Evolutionary conservation across 2,113 vertebrate genomes (phyloP), one percentile per base, ranked within the genome.

Genomic region (Neogale vison): DNA sequence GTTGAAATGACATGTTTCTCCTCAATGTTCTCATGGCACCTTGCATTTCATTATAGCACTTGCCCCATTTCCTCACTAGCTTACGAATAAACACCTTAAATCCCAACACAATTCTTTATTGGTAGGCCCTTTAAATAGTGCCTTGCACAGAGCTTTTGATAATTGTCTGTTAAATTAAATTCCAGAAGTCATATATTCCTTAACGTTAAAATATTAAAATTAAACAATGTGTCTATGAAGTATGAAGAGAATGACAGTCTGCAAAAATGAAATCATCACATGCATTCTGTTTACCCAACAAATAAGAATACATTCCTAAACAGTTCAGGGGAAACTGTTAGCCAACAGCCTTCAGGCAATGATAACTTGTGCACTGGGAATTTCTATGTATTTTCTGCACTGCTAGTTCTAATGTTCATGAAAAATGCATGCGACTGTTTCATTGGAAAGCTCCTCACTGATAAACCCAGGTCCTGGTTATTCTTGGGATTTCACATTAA

Each of bases 361-460:
- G 91, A 90, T 82, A 96, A 96, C 79, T 69, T 77, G 21, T 93
- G 10, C 17, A 24, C 42, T 72, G 95, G 88, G 90, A 95, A 83
- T 98, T 95, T 96, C 86, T 96, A 45, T 72, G 63, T 88, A 69
- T 95, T 97, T 97, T 97, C 96, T 97, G 93, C 59, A 88, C 50
- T 97, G 91, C 74, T 92, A 76, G 79, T 71, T 82, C 65, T 57
- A 92, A 90, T 52, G 29, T 91, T 98, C 94, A 98, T 97, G 91
- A 97, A 98, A 97, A 97, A 97, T 97, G 42, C 71, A 98, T 93
- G 63, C 26, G 96, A 88, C 57, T 91, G 21, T 52, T 95, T 91
- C 90, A 93, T 1, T 86, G 67, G 67, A 85, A 96, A 97, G 26
- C n/a, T 93, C 34, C 50, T 81, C 26, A 57, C 42, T 91, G 39